Base-by-base conservation (phyloP, 1,140 invertebrate species). In the Portunus trituberculatus region DNA sequence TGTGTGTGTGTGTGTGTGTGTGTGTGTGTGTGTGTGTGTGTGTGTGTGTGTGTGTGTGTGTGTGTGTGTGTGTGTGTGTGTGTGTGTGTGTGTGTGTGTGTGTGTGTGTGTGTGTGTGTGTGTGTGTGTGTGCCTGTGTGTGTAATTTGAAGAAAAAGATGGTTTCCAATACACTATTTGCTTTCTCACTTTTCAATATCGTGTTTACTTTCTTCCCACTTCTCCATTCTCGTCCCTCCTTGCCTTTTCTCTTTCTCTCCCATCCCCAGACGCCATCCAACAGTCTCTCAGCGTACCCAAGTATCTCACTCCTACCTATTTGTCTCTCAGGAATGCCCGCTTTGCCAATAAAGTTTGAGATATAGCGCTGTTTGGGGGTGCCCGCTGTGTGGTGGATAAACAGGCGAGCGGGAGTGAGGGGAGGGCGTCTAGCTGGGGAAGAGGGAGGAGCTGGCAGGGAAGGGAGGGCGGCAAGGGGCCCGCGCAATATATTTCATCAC, bases 281-380 rank as follows among this genome's bases (percentile, higher is more conserved):
- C 46, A 28, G 48, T 88, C 92, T 87, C 92, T 16, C 83, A 59
- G 48, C 92, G 92, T 93, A 93, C 84, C 92, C 52, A 86, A 93
- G 92, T 93, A 93, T 88, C 92, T 93, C 92, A 88, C 92, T 88
- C 92, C 48, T 93, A 59, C 83, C 92, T 93, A 93, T 93, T 93
- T 59, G 84, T 88, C 92, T 93, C 92, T 88, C 83, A 88, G 84
- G 84, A 93, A 93, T 87, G 92, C 92, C 45, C 92, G 92, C 84
- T 86, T 93, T 88, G 48, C 83, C 92, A 93, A 88, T 93, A 93
- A 93, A 93, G 84, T 93, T 93, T 88, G 84, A 93, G 92, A 93
- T 93, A 93, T 88, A 87, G 92, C 84, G 92, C 46, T 93, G 92
- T 93, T 93, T 93, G 92, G 92, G 84, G 92, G 29, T 59, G 84